These are phyloP conservation scores for Pelobates fuscus DNA, from an alignment of 2,113 vertebrate genomes.

Conservation along the genomic window DNA sequence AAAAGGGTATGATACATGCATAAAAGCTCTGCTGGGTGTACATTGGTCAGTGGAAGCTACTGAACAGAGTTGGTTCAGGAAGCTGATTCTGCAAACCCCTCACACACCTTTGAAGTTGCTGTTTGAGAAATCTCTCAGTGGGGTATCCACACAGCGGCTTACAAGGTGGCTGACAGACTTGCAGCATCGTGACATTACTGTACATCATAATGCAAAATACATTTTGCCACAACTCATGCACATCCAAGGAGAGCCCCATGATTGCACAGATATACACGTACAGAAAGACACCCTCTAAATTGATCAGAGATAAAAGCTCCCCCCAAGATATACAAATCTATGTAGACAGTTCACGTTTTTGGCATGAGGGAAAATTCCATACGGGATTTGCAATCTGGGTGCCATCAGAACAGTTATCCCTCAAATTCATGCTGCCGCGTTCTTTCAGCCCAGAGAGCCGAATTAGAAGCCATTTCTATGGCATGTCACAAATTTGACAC, in stretches of 20 bases:
- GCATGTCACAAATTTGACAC: background rate
- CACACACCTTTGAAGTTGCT: background rate
- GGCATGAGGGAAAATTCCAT: background rate
- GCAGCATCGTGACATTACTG: background rate
- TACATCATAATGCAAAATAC: background rate
- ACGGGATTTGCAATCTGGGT: background rate
- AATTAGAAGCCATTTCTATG: background rate
- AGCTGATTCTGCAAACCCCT: background rate
- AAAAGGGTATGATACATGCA: too few relatives aligned
- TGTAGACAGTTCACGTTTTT: background rate
- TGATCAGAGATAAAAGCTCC: background rate
- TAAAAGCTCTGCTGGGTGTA: background rate
- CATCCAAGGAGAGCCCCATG: background rate
- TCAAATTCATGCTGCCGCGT: background rate
- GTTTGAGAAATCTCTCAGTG: background rate
- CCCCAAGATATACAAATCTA: background rate
- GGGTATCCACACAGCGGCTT: background rate
- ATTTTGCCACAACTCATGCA: background rate
- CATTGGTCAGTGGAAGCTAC: background rate
- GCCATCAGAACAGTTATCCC: background rate
- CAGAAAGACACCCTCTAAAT: background rate
- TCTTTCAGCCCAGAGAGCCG: background rate
- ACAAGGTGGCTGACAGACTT: conserved; percentile 1
- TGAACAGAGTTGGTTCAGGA: conserved; percentile 1
- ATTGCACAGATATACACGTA: background rate